Evolutionary conservation across 1,140 invertebrate genomes (phyloP), one percentile per base, ranked within the genome.

Genomic region (Drosophila neocordata): DNA sequence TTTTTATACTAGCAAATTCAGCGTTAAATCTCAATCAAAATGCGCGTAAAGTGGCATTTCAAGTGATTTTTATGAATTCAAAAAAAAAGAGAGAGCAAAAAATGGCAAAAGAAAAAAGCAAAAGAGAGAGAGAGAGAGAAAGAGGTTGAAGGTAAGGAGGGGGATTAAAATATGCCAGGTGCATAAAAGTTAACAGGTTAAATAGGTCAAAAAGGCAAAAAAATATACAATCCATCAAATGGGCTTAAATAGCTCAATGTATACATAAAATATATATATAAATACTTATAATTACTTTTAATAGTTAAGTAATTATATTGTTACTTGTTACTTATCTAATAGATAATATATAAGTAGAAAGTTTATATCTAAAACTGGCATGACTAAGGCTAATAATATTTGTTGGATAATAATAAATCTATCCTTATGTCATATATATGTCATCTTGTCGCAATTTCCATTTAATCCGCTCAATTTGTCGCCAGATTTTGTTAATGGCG

Each of bases 11-110:
- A 59, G 73, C 69, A 84, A 76, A 85, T 77, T 84, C 80, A 84
- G 81, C 77, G 81, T 77, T 85, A 84, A 84, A 84, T 77, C 69
- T 77, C 77, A 84, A 79, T 85, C 77, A 77, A 85, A 84, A 83
- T 84, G 76, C 80, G 76, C 80, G 80, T 73, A 79, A 85, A 80
- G 80, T 85, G 80, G 81, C 81, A 85, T 80, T 85, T 84, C 65
- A 77, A 79, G 81, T 84, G 76, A 79, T 84, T 83, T 84, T 84
- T 84, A 73, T 79, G 76, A 84, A 79, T 79, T 79, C 52, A 41
- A 69, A 79, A 84, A 61, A 62, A 59, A 71, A 34, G 31, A 3
- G 8, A n/a, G n/a, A n/a, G n/a, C 13, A 44, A 55, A 48, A 60
- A 60, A 35, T 6, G 12, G 4, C 4, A 4, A 4, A 24, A 24